Conservation (phyloP, 2,797 vertebrate genomes). For the Schizopygopsis malacanthus region DNA sequence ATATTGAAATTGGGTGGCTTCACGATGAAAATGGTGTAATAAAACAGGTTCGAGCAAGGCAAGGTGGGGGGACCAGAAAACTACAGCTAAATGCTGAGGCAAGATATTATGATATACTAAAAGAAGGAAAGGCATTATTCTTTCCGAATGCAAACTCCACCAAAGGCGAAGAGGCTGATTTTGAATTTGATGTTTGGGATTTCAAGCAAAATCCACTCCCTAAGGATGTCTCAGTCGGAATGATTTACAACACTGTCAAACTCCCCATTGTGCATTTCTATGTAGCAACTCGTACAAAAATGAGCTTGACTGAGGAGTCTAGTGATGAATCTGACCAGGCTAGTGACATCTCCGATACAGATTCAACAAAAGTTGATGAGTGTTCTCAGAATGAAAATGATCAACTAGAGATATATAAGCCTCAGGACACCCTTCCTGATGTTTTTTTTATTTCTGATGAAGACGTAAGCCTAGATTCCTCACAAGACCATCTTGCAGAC, state of each 20-base stretch:
- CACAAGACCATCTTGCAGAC: constrained; percentile 6
- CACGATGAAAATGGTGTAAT: too few relatives aligned
- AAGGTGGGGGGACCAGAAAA: constrained; percentile 59
- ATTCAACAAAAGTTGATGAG: constrained; percentile 11
- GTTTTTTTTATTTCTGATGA: constrained; percentile 24
- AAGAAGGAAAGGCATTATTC: constrained; percentile 52
- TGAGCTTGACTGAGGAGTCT: constrained; percentile 11
- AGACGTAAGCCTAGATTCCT: constrained; percentile 3
- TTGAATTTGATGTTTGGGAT: constrained; percentile 54
- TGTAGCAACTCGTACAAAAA: constrained; percentile 43
- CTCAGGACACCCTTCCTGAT: constrained; percentile 2
- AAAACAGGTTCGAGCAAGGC: constrained; percentile 27
- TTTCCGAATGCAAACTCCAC: constrained; percentile 36
- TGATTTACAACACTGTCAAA: constrained; percentile 48
- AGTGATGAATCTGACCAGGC: constrained; percentile 28
- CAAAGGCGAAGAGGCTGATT: constrained; percentile 50
- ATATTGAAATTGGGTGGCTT: too few relatives aligned
- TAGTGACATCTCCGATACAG: neutral
- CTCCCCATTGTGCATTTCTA: constrained; percentile 50
- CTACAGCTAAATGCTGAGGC: constrained; percentile 27
- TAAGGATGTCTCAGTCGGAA: constrained; percentile 25
- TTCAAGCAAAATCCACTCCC: constrained; percentile 50
- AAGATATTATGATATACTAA: constrained; percentile 46
- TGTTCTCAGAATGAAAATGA: neutral
- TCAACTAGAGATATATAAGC: constrained; percentile 1